These are phyloP conservation scores for Tribolium freemani DNA, from an alignment of 2,888 invertebrate genomes.

Conservation along the genomic window DNA sequence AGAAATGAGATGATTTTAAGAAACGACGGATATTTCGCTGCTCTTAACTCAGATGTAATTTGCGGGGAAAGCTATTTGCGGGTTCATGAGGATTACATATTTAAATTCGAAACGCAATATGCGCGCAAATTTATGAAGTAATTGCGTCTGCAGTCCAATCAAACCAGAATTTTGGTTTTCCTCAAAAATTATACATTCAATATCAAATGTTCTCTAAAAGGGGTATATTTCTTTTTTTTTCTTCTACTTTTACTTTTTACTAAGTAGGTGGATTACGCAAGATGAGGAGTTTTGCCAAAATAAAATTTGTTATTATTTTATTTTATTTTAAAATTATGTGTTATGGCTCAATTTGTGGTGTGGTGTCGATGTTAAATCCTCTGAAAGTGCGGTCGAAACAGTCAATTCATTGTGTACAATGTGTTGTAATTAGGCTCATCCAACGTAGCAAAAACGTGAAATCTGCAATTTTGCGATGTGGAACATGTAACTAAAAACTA, in stretches of 20 bases:
- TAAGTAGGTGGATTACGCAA: no score
- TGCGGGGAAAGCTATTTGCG: neutral
- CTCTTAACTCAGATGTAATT: slow-evolving; percentile 8
- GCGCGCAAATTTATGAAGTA: neutral
- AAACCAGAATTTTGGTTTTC: no score
- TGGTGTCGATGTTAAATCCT: neutral
- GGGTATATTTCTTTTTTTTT: no score
- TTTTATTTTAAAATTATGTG: no score
- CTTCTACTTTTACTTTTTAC: no score
- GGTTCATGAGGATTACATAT: neutral
- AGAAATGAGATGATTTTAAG: slow-evolving; percentile 7
- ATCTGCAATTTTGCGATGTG: neutral
- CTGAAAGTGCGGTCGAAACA: neutral
- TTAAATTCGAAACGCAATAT: neutral
- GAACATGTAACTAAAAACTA: neutral
- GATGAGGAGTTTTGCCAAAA: no score
- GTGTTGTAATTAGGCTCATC: slow-evolving; percentile 15
- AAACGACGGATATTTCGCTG: neutral
- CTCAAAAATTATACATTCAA: no score
- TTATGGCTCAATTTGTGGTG: no score
- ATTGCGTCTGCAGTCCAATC: no score
- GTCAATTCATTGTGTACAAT: slow-evolving; percentile 7
- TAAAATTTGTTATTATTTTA: no score
- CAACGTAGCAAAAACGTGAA: slow-evolving; percentile 4
- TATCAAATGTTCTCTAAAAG: no score